Base-by-base conservation (phyloP, 2,888 invertebrate species). In the Phlogophora meticulosa region DNA sequence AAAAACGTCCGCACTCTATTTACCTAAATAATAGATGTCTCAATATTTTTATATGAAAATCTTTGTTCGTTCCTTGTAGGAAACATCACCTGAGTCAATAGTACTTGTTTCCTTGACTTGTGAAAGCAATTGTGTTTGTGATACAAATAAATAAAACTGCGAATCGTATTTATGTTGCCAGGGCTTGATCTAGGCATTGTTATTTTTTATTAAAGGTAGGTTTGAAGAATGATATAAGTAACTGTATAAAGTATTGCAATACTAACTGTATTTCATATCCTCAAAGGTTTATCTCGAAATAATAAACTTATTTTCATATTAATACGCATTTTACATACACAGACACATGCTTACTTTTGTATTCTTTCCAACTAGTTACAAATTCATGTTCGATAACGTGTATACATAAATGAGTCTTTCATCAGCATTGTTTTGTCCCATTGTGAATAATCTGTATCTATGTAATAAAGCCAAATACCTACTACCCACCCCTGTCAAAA, bases 81-180 rank as follows among this genome's bases (percentile, higher is more conserved):
- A 55, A 52, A 48, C 64, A 76, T 78, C 84, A 85, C 84, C 85
- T 84, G 80, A 65, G 64, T 80, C 81, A 86, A 86, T 73, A 76
- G 63, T 17, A 72, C 62, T 71, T 66, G 67, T 67, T 76, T 73
- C 56, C 60, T 38, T 24, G 28, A 45, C 71, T 67, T 67, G 60
- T 61, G 55, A 56, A 63, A 71, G 65, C 55, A 72, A 76, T 78
- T 79, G 75, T 83, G 62, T 82, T 82, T 81, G 67, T 61, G 22
- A 62, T 75, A 70, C 64, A 78, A 78, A 85, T 78, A 80, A 78
- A 81, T 75, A 74, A 62, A 72, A 63, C 61, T 53, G 9, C 42
- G 40, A 52, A 52, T 22, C 34, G 51, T 38, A 17, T 45, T 45
- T 48, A 43, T 51, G 32, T 17, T 46, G 10, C n/a, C 0, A 42